Evolutionary conservation across 2,113 vertebrate species (phyloP).

Genomic region (Siniperca knerii): DNA sequence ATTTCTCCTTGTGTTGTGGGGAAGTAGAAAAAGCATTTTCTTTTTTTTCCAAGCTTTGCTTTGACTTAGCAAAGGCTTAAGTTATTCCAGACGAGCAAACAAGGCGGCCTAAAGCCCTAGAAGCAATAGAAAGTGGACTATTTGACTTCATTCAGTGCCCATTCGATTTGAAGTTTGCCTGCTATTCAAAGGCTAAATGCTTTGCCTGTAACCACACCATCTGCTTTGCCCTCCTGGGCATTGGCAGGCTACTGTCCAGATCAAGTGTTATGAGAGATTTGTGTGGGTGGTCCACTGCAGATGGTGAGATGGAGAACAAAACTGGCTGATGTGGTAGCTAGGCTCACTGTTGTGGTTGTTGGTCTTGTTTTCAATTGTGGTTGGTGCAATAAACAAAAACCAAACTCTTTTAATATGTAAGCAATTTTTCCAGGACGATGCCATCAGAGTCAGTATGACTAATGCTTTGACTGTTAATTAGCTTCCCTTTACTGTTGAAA

Average conservation of each 20-base stretch:
- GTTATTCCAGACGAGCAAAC: constrained; percentile 49
- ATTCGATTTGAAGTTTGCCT: constrained; percentile 27
- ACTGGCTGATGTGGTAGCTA: constrained; percentile 50
- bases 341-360: constrained; percentile 37
- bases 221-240: constrained; percentile 72
- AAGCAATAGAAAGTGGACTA: neutral
- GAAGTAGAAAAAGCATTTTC: neutral
- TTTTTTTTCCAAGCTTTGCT: neutral
- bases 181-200: constrained; percentile 55
- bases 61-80: neutral
- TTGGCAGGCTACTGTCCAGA: constrained; percentile 69
- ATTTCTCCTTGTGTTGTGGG: too few relatives aligned
- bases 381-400: constrained; percentile 1
- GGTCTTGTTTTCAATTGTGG: constrained; percentile 21
- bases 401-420: neutral
- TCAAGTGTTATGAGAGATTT: constrained; percentile 59
- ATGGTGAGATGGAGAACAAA: constrained; percentile 69
- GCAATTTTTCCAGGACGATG: neutral
- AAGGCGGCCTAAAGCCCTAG: neutral
- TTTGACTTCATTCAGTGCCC: constrained; percentile 14
- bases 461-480: constrained; percentile 20
- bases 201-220: constrained; percentile 60
- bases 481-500: neutral
- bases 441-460: neutral
- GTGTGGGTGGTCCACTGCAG: constrained; percentile 72